Evolutionary conservation across 1,140 invertebrate genomes (phyloP).

Genomic region (silkworm (Bombyx mori)): DNA sequence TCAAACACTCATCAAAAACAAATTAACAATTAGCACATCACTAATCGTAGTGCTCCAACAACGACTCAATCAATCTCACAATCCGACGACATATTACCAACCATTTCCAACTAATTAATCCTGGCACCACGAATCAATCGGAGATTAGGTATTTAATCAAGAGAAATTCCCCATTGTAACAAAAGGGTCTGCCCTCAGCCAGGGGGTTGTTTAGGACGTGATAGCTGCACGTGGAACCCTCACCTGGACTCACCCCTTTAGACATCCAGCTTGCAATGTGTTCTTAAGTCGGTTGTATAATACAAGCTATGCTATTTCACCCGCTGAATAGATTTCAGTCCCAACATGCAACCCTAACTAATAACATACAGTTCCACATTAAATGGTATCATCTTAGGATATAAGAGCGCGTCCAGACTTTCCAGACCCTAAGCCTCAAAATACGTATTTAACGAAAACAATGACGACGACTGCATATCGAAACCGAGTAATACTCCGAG

Average conservation of each 20-base stretch:
- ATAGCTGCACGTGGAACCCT: constrained; percentile 31
- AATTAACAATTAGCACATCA: neutral
- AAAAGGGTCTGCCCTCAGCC: constrained; percentile 34
- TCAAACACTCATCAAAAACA: no score
- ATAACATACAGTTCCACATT: no score
- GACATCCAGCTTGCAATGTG: constrained; percentile 31
- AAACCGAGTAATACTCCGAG: no score
- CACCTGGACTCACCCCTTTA: constrained; percentile 24
- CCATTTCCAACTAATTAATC: constrained; percentile 1
- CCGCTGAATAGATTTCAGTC: no score
- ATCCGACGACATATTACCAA: neutral
- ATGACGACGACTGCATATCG: no score
- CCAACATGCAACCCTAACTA: no score
- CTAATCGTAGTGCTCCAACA: neutral
- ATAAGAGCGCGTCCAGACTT: no score
- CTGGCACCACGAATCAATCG: constrained; percentile 17
- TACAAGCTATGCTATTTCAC: constrained; percentile 1
- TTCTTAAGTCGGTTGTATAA: constrained; percentile 10
- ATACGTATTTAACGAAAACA: no score
- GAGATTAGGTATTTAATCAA: constrained; percentile 20
- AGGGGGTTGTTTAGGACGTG: constrained; percentile 31
- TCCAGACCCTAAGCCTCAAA: no score
- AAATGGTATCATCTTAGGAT: no score
- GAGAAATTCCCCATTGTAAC: constrained; percentile 18
- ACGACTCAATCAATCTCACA: constrained; percentile 1